Evolutionary conservation across 2,888 invertebrate genomes (phyloP), one percentile per base, ranked within the genome.

Genomic region (Leucozona laternaria): DNA sequence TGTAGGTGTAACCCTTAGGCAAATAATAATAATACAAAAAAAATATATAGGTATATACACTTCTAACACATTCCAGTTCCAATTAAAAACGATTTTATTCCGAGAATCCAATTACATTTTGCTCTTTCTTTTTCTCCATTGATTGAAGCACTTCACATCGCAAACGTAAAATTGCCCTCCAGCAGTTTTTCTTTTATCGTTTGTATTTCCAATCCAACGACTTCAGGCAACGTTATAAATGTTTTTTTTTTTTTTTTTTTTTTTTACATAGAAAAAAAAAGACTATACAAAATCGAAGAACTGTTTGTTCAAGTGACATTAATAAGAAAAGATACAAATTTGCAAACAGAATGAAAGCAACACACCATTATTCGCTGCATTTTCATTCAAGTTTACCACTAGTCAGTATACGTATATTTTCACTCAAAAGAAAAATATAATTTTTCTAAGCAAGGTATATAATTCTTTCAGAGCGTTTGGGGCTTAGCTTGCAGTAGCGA

Each of bases 161-260:
- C 40, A 45, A 58, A 68, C 64, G 64, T 77, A 28, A 77, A 77
- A 77, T 81, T 77, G 50, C 81, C 77, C 20, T 8, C 20, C 8
- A 58, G 58, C 34, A 50, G 15, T 71, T 80, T 75, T 40, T 53
- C 34, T 58, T 78, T 85, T 53, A 68, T 68, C 68, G 53, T 68
- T 68, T 68, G 37, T 53, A 68, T 50, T 68, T 53, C 53, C 68
- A 25, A 53, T 34, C 13, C 37, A 15, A 45, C 10, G 6, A 66
- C 34, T 48, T 66, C 15, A 66, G 48, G 31, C 31, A 64, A 15
- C 10, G 17, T 62, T 7, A 45, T 28, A 45, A n/a, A 17, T n/a
- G n/a, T n/a, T 64, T 64, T 64, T 34, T 66, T 31, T 48, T 48
- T 34, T 15, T n/a, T n/a, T n/a, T 64, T 64, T 64, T 34, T 66